Percentiles rank a stretch among this genome's conserved stretches.
Evolutionary conservation across 2,888 invertebrate species (phyloP).

Genomic region (Aspidiotus destructor): DNA sequence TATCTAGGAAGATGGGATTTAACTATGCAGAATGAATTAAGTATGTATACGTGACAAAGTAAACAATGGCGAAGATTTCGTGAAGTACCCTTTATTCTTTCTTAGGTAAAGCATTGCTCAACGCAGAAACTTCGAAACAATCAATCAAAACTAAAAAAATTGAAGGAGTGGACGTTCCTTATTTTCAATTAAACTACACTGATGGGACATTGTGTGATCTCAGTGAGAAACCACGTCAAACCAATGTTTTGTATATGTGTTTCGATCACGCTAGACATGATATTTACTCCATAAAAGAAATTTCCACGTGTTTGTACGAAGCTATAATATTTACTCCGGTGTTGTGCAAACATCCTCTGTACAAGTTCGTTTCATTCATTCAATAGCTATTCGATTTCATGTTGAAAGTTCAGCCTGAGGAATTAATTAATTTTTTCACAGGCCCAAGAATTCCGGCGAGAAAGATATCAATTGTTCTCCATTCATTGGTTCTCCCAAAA

Average conservation of each 20-base stretch:
- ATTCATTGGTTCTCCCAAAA: slow-evolving; percentile 54
- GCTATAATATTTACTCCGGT: slow-evolving; percentile 76
- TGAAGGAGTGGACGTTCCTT: slow-evolving; percentile 80
- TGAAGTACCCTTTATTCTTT: not conserved
- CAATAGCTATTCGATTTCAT: not conserved
- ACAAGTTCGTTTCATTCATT: slow-evolving; percentile 46
- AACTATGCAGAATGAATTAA: slow-evolving; percentile 50
- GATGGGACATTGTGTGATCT: slow-evolving; percentile 90
- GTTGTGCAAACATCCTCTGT: slow-evolving; percentile 82
- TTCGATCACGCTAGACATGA: slow-evolving; percentile 81
- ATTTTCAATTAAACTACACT: slow-evolving; percentile 73
- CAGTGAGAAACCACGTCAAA: slow-evolving; percentile 69
- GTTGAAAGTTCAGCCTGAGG: too few relatives aligned
- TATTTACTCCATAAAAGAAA: slow-evolving; percentile 85
- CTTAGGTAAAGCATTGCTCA: slow-evolving; percentile 22
- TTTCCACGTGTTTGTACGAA: slow-evolving; percentile 89
- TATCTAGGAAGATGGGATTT: slow-evolving; percentile 68
- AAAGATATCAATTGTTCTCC: slow-evolving; percentile 66
- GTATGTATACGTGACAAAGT: slow-evolving; percentile 38
- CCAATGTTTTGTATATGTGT: slow-evolving; percentile 79
- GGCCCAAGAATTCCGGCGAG: slow-evolving; percentile 64
- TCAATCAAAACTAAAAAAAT: slow-evolving; percentile 49
- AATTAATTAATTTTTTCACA: slow-evolving; percentile 28
- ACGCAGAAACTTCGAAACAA: not conserved
- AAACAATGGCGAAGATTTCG: not conserved